Percentiles rank a stretch among this genome's conserved stretches.
phyloP scores from a whole-genome alignment of 1,140 invertebrate species.

The Temnothorax curvispinosus region DNA sequence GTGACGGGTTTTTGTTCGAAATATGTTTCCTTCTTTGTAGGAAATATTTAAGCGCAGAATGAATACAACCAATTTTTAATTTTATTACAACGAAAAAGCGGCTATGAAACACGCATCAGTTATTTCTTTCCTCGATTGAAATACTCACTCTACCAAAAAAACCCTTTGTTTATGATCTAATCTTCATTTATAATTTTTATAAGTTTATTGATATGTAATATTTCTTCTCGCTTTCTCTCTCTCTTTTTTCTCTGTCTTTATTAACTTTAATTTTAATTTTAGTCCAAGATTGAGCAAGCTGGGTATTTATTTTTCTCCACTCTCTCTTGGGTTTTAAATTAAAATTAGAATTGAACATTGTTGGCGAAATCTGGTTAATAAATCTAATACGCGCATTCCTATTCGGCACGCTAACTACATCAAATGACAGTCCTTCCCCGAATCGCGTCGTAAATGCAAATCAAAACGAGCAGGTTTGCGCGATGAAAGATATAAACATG shows the following conservation, averaged over 20 bases:
- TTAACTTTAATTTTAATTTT: not conserved
- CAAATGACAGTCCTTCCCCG: not conserved
- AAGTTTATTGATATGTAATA: not conserved
- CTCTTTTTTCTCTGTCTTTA: not conserved
- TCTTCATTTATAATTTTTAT: not conserved
- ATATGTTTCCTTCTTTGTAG: not conserved
- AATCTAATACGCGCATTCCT: constrained; percentile 4
- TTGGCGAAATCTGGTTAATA: constrained; percentile 1
- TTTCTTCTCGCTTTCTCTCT: not conserved
- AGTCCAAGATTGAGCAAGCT: not conserved
- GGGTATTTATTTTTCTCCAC: not conserved
- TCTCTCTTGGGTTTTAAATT: not conserved
- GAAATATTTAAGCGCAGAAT: not conserved
- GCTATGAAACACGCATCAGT: not conserved
- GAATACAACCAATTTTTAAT: not conserved
- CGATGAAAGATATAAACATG: constrained; percentile 34
- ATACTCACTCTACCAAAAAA: not conserved
- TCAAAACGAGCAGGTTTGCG: constrained; percentile 10
- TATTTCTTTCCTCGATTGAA: not conserved
- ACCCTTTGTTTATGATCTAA: not conserved
- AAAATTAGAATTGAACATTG: not conserved
- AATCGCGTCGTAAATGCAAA: constrained; percentile 12
- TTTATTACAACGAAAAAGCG: not conserved
- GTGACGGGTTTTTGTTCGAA: constrained; percentile 13
- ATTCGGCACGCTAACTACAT: not conserved